A percentile compares a stretch with the other conserved stretches of the same genome.
Conservation (phyloP, 1,140 invertebrate genomes). For the Augochlora pura region DNA sequence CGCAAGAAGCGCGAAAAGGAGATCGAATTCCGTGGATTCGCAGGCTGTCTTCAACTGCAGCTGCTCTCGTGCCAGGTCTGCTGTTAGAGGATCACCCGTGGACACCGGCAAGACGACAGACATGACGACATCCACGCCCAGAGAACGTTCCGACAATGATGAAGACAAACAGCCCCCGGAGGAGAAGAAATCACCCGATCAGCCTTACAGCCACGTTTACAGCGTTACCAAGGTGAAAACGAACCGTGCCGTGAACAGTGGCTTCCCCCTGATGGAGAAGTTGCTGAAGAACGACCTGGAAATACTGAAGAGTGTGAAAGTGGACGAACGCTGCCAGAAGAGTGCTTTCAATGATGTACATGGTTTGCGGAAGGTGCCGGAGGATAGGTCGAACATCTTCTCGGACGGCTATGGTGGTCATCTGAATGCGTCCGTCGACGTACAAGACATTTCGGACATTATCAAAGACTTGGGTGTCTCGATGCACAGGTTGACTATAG, state of each 20-base stretch:
- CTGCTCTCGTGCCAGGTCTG: neutral
- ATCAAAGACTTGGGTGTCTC: neutral
- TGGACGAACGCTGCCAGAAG: neutral
- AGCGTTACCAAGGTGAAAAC: neutral
- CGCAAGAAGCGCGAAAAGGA: neutral
- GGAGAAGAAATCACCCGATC: neutral
- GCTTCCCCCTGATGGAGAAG: neutral
- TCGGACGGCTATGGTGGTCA: neutral
- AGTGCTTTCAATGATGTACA: neutral
- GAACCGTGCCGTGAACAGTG: neutral
- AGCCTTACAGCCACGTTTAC: neutral
- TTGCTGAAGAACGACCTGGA: constrained; percentile 1
- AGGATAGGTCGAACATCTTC: neutral
- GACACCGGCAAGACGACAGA: neutral
- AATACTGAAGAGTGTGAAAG: neutral
- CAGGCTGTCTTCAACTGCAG: constrained; percentile 15
- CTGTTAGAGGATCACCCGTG: neutral
- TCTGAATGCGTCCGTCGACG: neutral
- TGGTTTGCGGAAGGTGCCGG: neutral
- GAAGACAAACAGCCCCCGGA: neutral
- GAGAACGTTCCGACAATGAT: neutral
- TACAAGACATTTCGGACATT: neutral
- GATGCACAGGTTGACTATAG: neutral
- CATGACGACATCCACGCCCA: constrained; percentile 2
- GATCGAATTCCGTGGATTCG: neutral